Conservation (phyloP, 2,113 vertebrate genomes). For the Murina feae region DNA sequence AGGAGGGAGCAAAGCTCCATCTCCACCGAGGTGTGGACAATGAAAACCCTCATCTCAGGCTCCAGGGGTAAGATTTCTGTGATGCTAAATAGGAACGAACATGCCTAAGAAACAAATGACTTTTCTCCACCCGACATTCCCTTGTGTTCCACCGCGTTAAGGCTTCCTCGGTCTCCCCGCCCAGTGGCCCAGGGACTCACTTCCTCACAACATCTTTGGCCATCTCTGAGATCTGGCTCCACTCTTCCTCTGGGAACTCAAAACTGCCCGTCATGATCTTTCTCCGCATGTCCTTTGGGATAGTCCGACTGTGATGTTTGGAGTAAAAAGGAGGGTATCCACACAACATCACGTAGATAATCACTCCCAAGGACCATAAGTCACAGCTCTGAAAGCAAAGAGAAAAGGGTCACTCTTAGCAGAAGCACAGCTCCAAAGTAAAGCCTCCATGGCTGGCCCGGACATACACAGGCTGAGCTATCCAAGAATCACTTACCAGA, state of each 20-base stretch:
- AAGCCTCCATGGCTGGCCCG: neutral
- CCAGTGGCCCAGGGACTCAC: slow-evolving; percentile 78
- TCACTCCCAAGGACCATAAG: slow-evolving; percentile 98
- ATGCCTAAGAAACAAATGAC: neutral
- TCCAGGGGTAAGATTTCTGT: neutral
- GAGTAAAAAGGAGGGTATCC: slow-evolving; percentile 99
- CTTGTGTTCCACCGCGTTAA: neutral
- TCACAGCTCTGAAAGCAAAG: slow-evolving; percentile 94
- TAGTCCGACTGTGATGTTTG: slow-evolving; percentile 97
- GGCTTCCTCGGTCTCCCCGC: neutral
- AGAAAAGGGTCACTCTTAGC: slow-evolving; percentile 48
- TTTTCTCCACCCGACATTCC: neutral
- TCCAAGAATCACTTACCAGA: slow-evolving; percentile 9
- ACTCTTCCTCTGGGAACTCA: slow-evolving; percentile 98
- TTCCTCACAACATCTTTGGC: slow-evolving; percentile 99
- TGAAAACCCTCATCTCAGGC: neutral
- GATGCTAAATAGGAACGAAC: neutral
- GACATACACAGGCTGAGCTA: neutral
- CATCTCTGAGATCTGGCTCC: slow-evolving; percentile 99
- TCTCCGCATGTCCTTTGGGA: slow-evolving; percentile 99
- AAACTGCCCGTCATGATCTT: slow-evolving; percentile 99
- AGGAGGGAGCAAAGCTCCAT: neutral
- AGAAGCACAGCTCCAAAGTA: neutral
- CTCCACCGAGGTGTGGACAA: neutral
- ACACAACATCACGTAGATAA: slow-evolving; percentile 99